A percentile compares a stretch with the other conserved stretches of the same genome.
phyloP scores from a whole-genome alignment of 2,797 vertebrate species.

The Molothrus ater region DNA sequence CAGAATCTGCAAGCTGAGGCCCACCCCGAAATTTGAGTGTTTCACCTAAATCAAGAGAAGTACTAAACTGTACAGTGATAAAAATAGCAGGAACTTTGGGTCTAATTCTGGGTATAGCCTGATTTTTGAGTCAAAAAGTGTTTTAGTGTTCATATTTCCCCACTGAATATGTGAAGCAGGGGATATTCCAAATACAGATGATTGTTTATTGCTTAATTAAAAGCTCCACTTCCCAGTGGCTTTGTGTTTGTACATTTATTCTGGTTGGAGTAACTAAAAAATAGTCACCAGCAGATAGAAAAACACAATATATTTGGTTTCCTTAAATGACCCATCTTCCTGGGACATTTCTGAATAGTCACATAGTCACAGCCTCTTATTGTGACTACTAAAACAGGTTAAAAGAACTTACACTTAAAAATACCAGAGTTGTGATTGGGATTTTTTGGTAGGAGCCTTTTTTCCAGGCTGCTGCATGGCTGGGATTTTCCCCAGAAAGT shows the following conservation, averaged over 20 bases:
- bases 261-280: neutral
- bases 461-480: neutral
- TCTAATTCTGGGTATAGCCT: neutral
- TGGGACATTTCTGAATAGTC: neutral
- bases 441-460: accelerated
- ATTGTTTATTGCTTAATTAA: neutral
- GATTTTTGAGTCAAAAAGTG: neutral
- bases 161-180: neutral
- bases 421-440: neutral
- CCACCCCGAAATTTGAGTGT: neutral
- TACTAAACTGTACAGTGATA: neutral
- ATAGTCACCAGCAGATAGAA: neutral
- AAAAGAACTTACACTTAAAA: neutral
- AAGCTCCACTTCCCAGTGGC: neutral
- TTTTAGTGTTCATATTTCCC: neutral
- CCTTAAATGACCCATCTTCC: neutral
- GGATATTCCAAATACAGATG: neutral
- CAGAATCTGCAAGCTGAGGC: neutral
- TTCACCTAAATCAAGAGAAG: neutral
- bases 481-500: neutral
- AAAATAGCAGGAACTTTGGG: neutral
- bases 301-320: neutral
- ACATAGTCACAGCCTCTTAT: neutral
- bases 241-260: neutral
- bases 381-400: neutral